phyloP scores from a whole-genome alignment of 2,888 invertebrate species.

The Habroteleia sp. region DNA sequence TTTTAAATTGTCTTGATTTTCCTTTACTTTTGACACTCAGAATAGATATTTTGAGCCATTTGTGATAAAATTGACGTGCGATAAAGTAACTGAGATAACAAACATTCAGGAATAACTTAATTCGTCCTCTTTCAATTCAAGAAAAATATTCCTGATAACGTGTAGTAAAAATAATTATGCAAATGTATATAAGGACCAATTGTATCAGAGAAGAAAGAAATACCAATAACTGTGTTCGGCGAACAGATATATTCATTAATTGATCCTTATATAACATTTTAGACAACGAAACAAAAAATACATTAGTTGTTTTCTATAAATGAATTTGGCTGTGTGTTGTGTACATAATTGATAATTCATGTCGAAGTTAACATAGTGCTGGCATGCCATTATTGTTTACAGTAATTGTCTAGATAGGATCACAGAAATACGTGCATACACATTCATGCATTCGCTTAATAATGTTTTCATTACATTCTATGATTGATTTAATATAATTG shows the following conservation, averaged over 20 bases:
- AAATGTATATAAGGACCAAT: constrained; percentile 15
- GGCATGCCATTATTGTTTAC: constrained; percentile 67
- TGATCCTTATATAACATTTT: constrained; percentile 17
- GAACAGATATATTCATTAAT: constrained; percentile 7
- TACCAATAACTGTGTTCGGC: too few species aligned
- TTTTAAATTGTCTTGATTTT: constrained; percentile 7
- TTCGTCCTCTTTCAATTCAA: background rate
- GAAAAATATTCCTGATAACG: constrained; percentile 37
- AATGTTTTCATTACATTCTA: constrained; percentile 26
- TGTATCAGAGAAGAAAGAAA: background rate
- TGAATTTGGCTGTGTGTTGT: constrained; percentile 61
- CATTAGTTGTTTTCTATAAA: constrained; percentile 68
- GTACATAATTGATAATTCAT: constrained; percentile 40
- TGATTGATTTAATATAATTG: constrained; percentile 27
- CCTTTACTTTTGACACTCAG: constrained; percentile 3
- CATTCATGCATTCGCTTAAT: constrained; percentile 69
- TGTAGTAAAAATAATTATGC: constrained; percentile 22
- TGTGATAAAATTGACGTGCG: constrained; percentile 14
- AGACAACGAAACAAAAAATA: constrained; percentile 47
- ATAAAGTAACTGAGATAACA: constrained; percentile 10
- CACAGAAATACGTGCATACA: constrained; percentile 70
- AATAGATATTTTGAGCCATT: constrained; percentile 70
- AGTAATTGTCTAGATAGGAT: constrained; percentile 66
- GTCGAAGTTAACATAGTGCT: constrained; percentile 59
- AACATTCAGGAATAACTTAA: constrained; percentile 24